Evolutionary conservation across 1,140 invertebrate species (phyloP).

Genomic region (Lepidotrigona ventralis): DNA sequence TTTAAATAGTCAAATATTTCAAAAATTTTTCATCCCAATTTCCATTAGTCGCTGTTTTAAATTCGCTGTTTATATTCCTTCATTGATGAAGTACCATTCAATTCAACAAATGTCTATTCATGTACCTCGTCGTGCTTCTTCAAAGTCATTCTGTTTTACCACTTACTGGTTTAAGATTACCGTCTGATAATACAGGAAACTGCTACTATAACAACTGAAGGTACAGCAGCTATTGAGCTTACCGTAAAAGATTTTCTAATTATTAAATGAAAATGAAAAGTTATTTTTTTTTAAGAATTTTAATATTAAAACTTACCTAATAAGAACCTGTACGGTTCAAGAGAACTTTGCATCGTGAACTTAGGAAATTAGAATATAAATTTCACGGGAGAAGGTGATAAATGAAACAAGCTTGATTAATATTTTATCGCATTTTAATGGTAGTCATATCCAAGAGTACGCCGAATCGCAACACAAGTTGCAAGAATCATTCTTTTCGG

Average conservation of each 20-base stretch:
- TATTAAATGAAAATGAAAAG: too few relatives aligned
- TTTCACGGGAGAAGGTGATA: neutral
- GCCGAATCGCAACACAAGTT: slow-evolving; percentile 18
- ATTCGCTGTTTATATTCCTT: too few relatives aligned
- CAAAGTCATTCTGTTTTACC: neutral
- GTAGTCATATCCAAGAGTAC: slow-evolving; percentile 64
- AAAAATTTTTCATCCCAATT: too few relatives aligned
- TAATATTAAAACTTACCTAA: too few relatives aligned
- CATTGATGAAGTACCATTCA: too few relatives aligned
- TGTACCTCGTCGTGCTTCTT: too few relatives aligned
- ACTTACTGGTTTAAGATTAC: neutral
- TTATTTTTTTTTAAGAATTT: too few relatives aligned
- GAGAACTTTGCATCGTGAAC: neutral
- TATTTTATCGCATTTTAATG: slow-evolving; percentile 64
- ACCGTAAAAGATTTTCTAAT: too few relatives aligned
- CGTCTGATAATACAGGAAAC: too few relatives aligned
- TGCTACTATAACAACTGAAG: neutral
- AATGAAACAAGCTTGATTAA: slow-evolving; percentile 50
- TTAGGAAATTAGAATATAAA: neutral
- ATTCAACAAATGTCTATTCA: too few relatives aligned
- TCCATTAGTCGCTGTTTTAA: too few relatives aligned
- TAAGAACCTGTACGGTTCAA: neutral
- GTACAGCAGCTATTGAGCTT: neutral
- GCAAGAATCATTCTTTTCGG: slow-evolving; percentile 32
- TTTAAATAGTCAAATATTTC: too few relatives aligned